phyloP scores from a whole-genome alignment of 2,797 vertebrate species.

The Telmatherina bonti region DNA sequence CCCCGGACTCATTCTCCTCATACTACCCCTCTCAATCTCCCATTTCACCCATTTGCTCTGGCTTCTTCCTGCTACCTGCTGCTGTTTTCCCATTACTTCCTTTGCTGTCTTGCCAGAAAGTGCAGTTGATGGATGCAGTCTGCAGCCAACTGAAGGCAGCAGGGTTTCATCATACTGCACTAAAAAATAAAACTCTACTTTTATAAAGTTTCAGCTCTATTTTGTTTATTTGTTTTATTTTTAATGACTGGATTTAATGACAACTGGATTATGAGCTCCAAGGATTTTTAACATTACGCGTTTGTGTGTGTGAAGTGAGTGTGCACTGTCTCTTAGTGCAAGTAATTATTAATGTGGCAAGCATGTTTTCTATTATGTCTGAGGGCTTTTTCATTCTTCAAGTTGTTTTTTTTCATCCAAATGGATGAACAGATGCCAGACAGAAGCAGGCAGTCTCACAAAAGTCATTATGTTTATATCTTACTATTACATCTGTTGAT shows the following conservation, averaged over 20 bases:
- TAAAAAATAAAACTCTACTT: constrained; percentile 32
- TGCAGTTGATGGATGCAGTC: constrained; percentile 27
- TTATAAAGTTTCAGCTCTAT: constrained; percentile 20
- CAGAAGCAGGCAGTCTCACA: constrained; percentile 13
- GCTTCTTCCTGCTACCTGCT: constrained; percentile 28
- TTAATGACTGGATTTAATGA: constrained; percentile 16
- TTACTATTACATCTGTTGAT: constrained; percentile 45
- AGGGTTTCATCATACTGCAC: constrained; percentile 18
- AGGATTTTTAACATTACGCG: too few relatives aligned
- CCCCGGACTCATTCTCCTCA: constrained; percentile 13
- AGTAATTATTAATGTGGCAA: constrained; percentile 12
- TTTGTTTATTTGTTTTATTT: background rate
- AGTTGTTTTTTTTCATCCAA: constrained; percentile 5
- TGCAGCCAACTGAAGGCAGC: constrained; percentile 10
- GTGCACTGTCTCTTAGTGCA: constrained; percentile 27
- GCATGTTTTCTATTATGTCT: constrained; percentile 29
- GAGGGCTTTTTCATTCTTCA: constrained; percentile 10
- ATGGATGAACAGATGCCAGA: background rate
- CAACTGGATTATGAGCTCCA: too few relatives aligned
- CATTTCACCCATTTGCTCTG: constrained; percentile 23
- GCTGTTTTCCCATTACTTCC: constrained; percentile 11
- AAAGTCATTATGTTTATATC: constrained; percentile 44
- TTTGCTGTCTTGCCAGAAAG: constrained; percentile 6
- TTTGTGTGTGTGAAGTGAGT: background rate
- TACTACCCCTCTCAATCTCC: constrained; percentile 15